A percentile compares a stretch with the other conserved stretches of the same genome.
These are phyloP conservation scores for Lasioglossum oenotherae DNA, from an alignment of 2,888 invertebrate genomes.

Conservation along the genomic window DNA sequence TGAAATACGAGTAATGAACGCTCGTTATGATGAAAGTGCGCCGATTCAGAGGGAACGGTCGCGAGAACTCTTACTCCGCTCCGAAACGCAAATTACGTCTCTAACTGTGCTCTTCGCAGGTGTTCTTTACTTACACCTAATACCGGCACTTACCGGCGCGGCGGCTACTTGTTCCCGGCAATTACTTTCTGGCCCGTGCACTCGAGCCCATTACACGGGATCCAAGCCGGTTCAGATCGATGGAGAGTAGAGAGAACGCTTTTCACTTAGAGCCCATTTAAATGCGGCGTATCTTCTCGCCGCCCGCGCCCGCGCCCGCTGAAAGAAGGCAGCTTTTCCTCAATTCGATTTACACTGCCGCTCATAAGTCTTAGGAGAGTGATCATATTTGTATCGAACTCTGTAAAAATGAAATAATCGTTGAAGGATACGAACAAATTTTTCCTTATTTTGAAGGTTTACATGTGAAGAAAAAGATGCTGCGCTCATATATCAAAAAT, in stretches of 20 bases:
- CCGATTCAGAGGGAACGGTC: conserved; percentile 30
- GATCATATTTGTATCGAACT: too few relatives aligned
- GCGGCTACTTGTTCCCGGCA: conserved; percentile 16
- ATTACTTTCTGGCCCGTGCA: conserved; percentile 33
- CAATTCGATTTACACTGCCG: too few relatives aligned
- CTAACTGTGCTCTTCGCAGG: conserved; percentile 21
- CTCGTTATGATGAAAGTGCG: conserved; percentile 21
- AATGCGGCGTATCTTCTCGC: conserved; percentile 5
- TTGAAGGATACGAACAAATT: too few relatives aligned
- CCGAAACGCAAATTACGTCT: conserved; percentile 38
- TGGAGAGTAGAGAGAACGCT: conserved; percentile 1
- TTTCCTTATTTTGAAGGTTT: too few relatives aligned
- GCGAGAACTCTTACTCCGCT: not conserved
- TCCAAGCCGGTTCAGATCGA: conserved; percentile 29
- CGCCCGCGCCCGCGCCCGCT: too few relatives aligned
- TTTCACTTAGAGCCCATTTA: conserved; percentile 23
- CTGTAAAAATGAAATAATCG: too few relatives aligned
- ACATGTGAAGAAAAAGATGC: too few relatives aligned
- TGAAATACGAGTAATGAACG: conserved; percentile 25
- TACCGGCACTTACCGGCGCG: conserved; percentile 22
- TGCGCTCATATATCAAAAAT: too few relatives aligned
- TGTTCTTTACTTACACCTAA: conserved; percentile 43
- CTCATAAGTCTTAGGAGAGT: too few relatives aligned
- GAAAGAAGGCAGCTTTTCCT: not conserved
- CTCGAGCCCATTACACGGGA: conserved; percentile 12